These are phyloP conservation scores for Archips xylosteana DNA, from an alignment of 2,888 invertebrate genomes.

Conservation along the genomic window DNA sequence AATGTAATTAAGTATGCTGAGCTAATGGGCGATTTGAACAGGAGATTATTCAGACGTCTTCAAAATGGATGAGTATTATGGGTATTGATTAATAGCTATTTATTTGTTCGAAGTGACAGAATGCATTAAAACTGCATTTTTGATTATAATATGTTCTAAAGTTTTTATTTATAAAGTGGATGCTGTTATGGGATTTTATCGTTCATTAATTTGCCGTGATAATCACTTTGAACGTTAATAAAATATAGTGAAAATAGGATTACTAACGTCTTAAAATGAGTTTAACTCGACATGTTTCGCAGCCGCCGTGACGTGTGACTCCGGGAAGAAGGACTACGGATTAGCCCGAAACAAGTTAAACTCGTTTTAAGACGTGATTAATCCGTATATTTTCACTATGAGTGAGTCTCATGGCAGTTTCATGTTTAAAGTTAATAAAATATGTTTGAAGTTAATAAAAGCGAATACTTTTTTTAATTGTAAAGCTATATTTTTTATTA, in stretches of 20 bases:
- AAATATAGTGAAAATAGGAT: background rate
- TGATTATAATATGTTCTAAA: constrained; percentile 9
- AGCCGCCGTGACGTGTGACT: no score
- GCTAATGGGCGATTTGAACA: constrained; percentile 75
- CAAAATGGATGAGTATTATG: constrained; percentile 38
- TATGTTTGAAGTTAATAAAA: no score
- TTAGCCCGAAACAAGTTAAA: no score
- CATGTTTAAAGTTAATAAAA: background rate
- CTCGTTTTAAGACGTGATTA: no score
- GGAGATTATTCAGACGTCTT: constrained; percentile 45
- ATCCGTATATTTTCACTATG: no score
- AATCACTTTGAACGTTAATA: background rate
- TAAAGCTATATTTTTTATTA: background rate
- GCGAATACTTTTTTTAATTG: no score
- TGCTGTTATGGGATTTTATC: background rate
- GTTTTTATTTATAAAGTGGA: background rate
- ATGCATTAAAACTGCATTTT: constrained; percentile 37
- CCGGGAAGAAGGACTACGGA: no score
- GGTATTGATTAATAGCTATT: constrained; percentile 40
- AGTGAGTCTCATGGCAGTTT: background rate
- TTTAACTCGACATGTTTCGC: no score
- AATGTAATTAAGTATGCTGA: constrained; percentile 78
- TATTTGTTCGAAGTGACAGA: constrained; percentile 37
- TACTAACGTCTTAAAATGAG: no score
- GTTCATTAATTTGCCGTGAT: background rate